Percentiles rank a stretch among this genome's conserved stretches.
Evolutionary conservation across 2,113 vertebrate genomes (phyloP).

Genomic region (Formicarius rufipectus): DNA sequence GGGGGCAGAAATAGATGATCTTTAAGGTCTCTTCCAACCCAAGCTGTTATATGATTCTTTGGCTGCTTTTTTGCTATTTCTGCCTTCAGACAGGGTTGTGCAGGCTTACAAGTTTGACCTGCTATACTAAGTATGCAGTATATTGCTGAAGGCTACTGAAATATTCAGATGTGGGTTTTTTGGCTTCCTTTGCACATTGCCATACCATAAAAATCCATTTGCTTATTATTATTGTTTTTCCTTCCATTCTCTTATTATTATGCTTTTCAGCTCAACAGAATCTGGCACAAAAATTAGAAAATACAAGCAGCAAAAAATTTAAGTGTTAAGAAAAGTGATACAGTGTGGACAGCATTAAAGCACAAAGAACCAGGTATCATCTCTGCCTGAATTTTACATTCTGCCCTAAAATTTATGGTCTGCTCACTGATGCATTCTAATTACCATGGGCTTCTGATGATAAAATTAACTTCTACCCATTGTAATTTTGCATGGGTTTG

Average conservation of each 20-base stretch:
- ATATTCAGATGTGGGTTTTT: not conserved
- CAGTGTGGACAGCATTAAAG: not conserved
- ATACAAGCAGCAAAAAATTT: not conserved
- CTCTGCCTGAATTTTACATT: slow-evolving; percentile 29
- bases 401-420: slow-evolving; percentile 38
- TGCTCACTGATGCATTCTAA: slow-evolving; percentile 43
- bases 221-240: not conserved
- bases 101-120: not conserved
- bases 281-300: not conserved
- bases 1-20: not conserved
- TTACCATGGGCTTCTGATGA: slow-evolving; percentile 36
- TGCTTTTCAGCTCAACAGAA: not conserved
- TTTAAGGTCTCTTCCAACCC: not conserved
- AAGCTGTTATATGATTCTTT: not conserved
- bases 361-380: not conserved
- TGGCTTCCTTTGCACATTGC: not conserved
- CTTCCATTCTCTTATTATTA: not conserved
- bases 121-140: not conserved
- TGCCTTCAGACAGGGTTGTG: not conserved
- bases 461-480: slow-evolving; percentile 41
- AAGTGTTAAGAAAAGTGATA: not conserved
- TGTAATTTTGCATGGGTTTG: slow-evolving; percentile 17
- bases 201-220: not conserved
- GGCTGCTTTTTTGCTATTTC: not conserved
- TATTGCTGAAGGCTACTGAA: not conserved